Evolutionary conservation across 2,888 invertebrate genomes (phyloP), one percentile per base, ranked within the genome.

Genomic region (Hesperia comma): DNA sequence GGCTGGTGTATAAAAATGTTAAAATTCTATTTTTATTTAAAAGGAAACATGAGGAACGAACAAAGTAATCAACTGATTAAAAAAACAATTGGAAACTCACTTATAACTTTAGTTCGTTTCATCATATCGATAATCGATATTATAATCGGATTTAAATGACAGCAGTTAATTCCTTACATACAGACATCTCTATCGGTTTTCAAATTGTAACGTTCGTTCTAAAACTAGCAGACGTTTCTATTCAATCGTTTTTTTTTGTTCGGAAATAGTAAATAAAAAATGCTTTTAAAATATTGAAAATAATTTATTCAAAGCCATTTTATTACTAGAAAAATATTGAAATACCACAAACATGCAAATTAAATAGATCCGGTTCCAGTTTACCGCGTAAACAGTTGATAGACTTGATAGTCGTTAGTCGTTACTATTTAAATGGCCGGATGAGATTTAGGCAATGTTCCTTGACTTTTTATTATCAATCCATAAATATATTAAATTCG

Each of bases 171-270:
- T 4, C 2, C 10, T 12, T 41, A 1, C 19, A 49, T 10, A 7
- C 33, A 10, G 0, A 37, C 49, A 49, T 49, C 49, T 12, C 56
- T 37, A 40, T 15, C 21, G 32, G 51, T 60, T 41, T 46, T 57
- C n/a, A 40, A 21, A 61, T 51, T 43, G 58, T 53, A 68, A 58
- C 63, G 60, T 63, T 53, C 56, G 57, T 62, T 61, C 51, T 55
- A 54, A 15, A 49, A 69, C 63, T 14, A 53, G 26, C n/a, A 53
- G 26, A 49, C 2, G 19, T 49, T 8, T 49, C 8, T 12, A 10
- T 26, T 26, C 26, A 37, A 37, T 12, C 17, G 5, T 12, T n/a
- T 46, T 46, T 7, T 7, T 49, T 19, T 49, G 49, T 49, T 49
- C 49, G 6, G 46, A 46, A 46, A 46, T 46, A 6, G 7, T 17